Conservation (phyloP, 1,140 invertebrate species). For the Nasonia longicornis region DNA sequence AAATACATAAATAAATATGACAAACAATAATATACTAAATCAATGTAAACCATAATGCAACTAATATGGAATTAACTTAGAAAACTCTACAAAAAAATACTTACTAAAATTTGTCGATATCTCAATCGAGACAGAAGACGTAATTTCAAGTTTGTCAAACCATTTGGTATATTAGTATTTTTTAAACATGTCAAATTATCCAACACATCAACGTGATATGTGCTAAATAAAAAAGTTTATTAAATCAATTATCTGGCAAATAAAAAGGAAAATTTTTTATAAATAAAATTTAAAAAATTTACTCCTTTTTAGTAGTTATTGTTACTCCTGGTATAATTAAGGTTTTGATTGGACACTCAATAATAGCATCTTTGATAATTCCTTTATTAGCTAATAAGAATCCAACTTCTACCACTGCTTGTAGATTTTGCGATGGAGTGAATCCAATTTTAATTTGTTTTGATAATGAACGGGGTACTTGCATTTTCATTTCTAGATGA, state of each 20-base stretch:
- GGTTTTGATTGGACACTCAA: conserved; percentile 48
- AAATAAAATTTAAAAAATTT: conserved; percentile 10
- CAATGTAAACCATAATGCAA: not conserved
- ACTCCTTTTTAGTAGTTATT: conserved; percentile 37
- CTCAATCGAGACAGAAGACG: conserved; percentile 44
- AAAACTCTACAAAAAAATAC: conserved; percentile 5
- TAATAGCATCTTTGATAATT: conserved; percentile 26
- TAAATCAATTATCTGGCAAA: conserved; percentile 1
- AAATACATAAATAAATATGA: not conserved
- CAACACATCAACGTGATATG: conserved; percentile 48
- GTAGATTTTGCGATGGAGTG: conserved; percentile 34
- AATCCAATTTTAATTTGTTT: conserved; percentile 10
- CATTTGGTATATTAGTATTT: conserved; percentile 44
- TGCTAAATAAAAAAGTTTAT: conserved; percentile 31
- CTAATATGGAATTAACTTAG: not conserved
- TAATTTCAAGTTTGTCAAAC: conserved; percentile 50
- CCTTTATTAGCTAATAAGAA: conserved; percentile 18
- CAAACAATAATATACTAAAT: too few species aligned
- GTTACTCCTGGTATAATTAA: conserved; percentile 49
- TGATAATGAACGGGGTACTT: conserved; percentile 7
- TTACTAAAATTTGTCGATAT: conserved; percentile 48
- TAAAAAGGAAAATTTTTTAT: not conserved
- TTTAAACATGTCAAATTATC: conserved; percentile 48
- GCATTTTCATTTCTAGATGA: conserved; percentile 45
- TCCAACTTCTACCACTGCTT: conserved; percentile 30